Base-by-base conservation (phyloP, 2,888 invertebrate genomes). In the Archaeoteleia sp. region DNA sequence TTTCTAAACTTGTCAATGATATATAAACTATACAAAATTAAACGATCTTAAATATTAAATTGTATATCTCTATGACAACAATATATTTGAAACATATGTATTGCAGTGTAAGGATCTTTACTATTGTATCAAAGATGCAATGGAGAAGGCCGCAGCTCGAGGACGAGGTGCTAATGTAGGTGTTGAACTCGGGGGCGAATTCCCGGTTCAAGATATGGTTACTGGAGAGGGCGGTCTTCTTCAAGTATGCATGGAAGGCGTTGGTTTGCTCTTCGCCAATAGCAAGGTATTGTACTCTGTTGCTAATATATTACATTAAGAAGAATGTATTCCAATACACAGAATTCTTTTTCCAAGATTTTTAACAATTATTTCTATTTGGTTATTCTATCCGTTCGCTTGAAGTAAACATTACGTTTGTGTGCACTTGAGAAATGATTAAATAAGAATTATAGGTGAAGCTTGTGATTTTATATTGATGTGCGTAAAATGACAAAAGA, bases 201-300 rank as follows among this genome's bases (percentile, higher is more conserved):
- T 99, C 87, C 98, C 98, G 2, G 95, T 99, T 25, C 97, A 98
- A 86, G 98, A 99, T 86, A 93, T 98, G 89, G 93, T 92, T 78
- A 95, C 96, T 6, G 97, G 97, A 43, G 97, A 98, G 87, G 98
- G 98, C 66, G 99, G 98, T 1, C 90, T 99, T 57, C 91, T 99
- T 78, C 95, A 95, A 90, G 98, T 98, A 86, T 98, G 98, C 91
- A 96, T 99, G 92, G 98, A 99, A 87, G 99, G 99, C 82, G 97
- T 99, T 81, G 97, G 97, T 78, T 92, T 99, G 77, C 93, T 98
- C 81, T 98, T 99, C 89, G 97, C 97, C 80, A 97, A 97, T 87
- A 97, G 97, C 92, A 98, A 99, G 97, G 98, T 98, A 92, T 61
- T 29, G 49, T 39, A 62, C 20, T 17, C 42, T n/a, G n/a, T 45